These are phyloP conservation scores for Ochotona princeps DNA, from an alignment of 2,113 vertebrate genomes.

Conservation along the genomic window DNA sequence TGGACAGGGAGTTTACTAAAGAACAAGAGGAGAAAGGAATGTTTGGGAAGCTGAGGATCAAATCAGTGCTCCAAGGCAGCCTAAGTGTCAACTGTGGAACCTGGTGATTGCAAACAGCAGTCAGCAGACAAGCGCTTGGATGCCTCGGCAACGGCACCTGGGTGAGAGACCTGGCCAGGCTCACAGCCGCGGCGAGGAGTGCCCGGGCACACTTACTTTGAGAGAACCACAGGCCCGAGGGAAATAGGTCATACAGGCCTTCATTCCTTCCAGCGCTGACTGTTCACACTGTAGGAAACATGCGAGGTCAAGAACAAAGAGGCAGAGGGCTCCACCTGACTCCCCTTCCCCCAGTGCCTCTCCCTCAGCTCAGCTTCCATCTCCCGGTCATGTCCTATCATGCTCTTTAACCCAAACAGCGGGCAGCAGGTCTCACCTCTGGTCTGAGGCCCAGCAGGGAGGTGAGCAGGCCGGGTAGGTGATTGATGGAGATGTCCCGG, in stretches of 20 bases:
- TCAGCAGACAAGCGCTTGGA: neutral
- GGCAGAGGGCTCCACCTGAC: neutral
- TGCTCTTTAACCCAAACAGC: neutral
- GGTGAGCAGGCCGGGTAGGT: slow-evolving; percentile 92
- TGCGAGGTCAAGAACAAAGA: neutral
- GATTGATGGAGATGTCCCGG: slow-evolving; percentile 93
- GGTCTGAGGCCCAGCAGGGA: slow-evolving; percentile 92
- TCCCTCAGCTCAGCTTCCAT: too few relatives aligned
- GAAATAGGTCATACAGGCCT: slow-evolving; percentile 92
- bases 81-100: neutral
- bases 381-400: neutral
- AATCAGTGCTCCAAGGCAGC: neutral
- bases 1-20: neutral
- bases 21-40: neutral
- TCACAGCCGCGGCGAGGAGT: neutral
- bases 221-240: slow-evolving; percentile 93
- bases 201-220: slow-evolving; percentile 85
- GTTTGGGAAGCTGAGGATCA: neutral
- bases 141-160: neutral
- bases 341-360: neutral
- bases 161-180: neutral
- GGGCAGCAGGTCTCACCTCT: slow-evolving; percentile 86
- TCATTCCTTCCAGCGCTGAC: slow-evolving; percentile 92
- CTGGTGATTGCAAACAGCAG: neutral
- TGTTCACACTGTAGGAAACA: slow-evolving; percentile 88